A percentile compares a stretch with the other conserved stretches of the same genome.
These are phyloP conservation scores for Heliothis virescens DNA, from an alignment of 1,140 invertebrate genomes.

Conservation along the genomic window DNA sequence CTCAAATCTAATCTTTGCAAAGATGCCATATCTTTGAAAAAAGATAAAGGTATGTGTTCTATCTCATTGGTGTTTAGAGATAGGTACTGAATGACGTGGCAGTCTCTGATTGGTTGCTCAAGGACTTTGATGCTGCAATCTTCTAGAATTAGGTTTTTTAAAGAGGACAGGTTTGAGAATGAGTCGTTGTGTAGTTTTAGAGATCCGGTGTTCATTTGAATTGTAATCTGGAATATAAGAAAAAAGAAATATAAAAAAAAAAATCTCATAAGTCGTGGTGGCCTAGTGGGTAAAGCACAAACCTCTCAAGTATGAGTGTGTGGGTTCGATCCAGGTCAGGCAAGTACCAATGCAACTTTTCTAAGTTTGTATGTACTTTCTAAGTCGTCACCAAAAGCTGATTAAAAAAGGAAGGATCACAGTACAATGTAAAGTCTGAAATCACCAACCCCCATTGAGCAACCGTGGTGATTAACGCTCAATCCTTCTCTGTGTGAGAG, in stretches of 20 bases:
- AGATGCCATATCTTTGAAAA: background rate
- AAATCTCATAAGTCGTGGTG: background rate
- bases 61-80: background rate
- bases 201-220: background rate
- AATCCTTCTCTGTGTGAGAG: too few species aligned
- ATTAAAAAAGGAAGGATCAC: too few species aligned
- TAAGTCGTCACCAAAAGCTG: too few species aligned
- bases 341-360: too few species aligned
- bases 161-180: background rate
- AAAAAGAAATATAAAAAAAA: background rate
- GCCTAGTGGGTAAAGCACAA: too few species aligned
- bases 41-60: background rate
- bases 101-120: background rate
- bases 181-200: background rate
- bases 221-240: conserved; percentile 6
- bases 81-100: background rate
- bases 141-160: background rate
- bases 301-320: too few species aligned
- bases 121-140: background rate
- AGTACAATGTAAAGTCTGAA: too few species aligned
- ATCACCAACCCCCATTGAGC: too few species aligned
- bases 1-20: conserved; percentile 23
- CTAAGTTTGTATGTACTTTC: too few species aligned
- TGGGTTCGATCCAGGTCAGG: too few species aligned
- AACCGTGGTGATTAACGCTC: too few species aligned